These are phyloP conservation scores for Hippocampus abdominalis DNA, from an alignment of 2,113 vertebrate species.

Conservation along the genomic window DNA sequence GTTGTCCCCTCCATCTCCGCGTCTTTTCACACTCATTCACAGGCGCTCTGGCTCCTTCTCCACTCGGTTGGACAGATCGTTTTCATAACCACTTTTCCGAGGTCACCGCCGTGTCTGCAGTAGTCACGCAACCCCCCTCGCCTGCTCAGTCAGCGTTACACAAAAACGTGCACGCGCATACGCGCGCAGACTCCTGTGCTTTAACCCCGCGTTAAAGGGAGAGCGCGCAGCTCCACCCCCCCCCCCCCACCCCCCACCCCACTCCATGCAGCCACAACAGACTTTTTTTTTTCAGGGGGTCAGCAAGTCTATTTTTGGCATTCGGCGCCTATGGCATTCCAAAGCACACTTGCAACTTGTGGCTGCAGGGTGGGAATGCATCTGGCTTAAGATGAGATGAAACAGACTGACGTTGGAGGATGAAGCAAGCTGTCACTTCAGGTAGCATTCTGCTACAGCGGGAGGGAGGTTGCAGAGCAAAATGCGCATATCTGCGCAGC, in stretches of 20 bases:
- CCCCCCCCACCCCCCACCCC: not conserved
- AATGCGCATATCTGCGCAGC: not conserved
- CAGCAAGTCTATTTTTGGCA: slow-evolving; percentile 63
- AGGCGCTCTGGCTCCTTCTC: slow-evolving; percentile 49
- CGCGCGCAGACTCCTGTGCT: slow-evolving; percentile 9
- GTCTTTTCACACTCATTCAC: slow-evolving; percentile 67
- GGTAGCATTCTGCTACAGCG: slow-evolving; percentile 6
- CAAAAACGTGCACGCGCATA: slow-evolving; percentile 18
- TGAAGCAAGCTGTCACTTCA: slow-evolving; percentile 8
- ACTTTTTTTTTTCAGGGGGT: slow-evolving; percentile 51
- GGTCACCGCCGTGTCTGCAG: slow-evolving; percentile 82
- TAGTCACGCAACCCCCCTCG: slow-evolving; percentile 85
- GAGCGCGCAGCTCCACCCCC: slow-evolving; percentile 50
- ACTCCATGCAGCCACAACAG: slow-evolving; percentile 42
- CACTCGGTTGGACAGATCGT: slow-evolving; percentile 79
- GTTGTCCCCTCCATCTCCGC: slow-evolving; percentile 35
- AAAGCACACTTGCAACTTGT: slow-evolving; percentile 51
- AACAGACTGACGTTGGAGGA: not conserved
- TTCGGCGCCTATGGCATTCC: slow-evolving; percentile 34
- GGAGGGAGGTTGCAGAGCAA: not conserved
- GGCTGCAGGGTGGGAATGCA: slow-evolving; percentile 32
- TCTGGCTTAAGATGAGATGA: slow-evolving; percentile 8
- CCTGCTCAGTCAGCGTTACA: slow-evolving; percentile 70
- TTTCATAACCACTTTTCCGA: slow-evolving; percentile 89
- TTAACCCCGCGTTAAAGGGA: slow-evolving; percentile 68